Conservation (phyloP, 2,888 invertebrate species). For the Cheilosia impressa region DNA sequence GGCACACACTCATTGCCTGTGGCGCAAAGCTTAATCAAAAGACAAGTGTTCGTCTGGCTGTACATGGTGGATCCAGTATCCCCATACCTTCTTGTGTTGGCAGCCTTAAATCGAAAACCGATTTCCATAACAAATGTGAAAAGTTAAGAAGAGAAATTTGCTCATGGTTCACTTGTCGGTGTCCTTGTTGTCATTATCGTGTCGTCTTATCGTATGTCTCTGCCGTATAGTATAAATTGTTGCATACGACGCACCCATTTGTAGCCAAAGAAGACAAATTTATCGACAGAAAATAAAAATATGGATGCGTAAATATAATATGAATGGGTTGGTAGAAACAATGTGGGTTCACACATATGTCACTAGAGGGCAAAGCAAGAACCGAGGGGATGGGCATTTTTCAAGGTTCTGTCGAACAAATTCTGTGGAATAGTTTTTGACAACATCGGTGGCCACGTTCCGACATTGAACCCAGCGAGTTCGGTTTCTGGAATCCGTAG, state of each 20-base stretch:
- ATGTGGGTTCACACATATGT: background rate
- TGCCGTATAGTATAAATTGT: conserved; percentile 39
- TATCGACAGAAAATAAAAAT: background rate
- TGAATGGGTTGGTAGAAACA: background rate
- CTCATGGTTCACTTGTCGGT: background rate
- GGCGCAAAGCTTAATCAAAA: conserved; percentile 13
- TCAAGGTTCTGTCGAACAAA: too few relatives aligned
- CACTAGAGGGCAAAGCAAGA: too few relatives aligned
- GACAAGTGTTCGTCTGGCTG: conserved; percentile 26
- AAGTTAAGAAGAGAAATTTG: conserved; percentile 43
- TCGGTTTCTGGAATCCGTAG: too few relatives aligned
- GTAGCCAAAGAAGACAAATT: background rate
- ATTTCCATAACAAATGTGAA: conserved; percentile 59
- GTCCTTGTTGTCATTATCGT: conserved; percentile 6
- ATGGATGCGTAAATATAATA: background rate
- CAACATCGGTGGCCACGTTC: too few relatives aligned
- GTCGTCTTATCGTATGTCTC: conserved; percentile 8
- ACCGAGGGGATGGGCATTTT: too few relatives aligned
- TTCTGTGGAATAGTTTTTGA: too few relatives aligned
- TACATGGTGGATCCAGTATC: conserved; percentile 5
- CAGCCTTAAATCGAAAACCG: conserved; percentile 56
- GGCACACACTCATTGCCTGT: background rate
- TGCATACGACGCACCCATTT: conserved; percentile 47
- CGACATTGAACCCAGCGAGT: too few relatives aligned
- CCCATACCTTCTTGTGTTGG: background rate